Base-by-base conservation (phyloP, 2,797 vertebrate genomes). In the Luscinia megarhynchos region DNA sequence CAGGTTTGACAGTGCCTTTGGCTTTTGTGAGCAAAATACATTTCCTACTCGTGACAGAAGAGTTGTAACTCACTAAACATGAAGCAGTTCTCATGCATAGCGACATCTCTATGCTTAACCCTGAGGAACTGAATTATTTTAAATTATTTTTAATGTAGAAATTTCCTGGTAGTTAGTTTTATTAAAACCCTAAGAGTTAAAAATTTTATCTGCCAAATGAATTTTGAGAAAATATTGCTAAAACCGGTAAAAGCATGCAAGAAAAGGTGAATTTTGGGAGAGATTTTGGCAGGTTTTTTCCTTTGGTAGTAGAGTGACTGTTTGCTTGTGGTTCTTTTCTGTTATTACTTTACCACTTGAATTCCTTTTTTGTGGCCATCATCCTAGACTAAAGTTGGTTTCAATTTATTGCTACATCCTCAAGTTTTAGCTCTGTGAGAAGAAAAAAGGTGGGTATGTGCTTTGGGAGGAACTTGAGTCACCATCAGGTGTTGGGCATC, bases 161-260 rank as follows among this genome's bases (percentile, higher is more conserved):
- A 93, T 89, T 91, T 96, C 85, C 81, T 66, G 77, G 62, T 77
- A 92, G 95, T 97, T 95, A 95, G 87, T 97, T 98, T 94, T 91
- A 93, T 94, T 94, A 82, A 93, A 95, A 93, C 58, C 78, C 19
- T 46, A 91, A 40, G 10, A 80, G 68, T 68, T 95, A 80, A 89
- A 87, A 86, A 58, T 89, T 74, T 21, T 91, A 85, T 43, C 34
- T 94, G 73, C 43, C 61, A 84, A 93, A 84, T 68, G 48, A 59
- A 85, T 89, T 93, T 87, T 84, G 46, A 90, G 81, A 90, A 90
- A 96, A 57, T 90, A 51, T 54, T 66, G 41, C 80, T 95, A 43
- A 96, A 81, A 84, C 24, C 27, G 30, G 55, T 80, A 57, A 93
- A 93, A 40, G 55, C 45, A 5, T 53, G n/a, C n/a, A 84, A 89